Evolutionary conservation across 2,888 invertebrate species (phyloP).

Genomic region (Euplagia quadripunctaria): DNA sequence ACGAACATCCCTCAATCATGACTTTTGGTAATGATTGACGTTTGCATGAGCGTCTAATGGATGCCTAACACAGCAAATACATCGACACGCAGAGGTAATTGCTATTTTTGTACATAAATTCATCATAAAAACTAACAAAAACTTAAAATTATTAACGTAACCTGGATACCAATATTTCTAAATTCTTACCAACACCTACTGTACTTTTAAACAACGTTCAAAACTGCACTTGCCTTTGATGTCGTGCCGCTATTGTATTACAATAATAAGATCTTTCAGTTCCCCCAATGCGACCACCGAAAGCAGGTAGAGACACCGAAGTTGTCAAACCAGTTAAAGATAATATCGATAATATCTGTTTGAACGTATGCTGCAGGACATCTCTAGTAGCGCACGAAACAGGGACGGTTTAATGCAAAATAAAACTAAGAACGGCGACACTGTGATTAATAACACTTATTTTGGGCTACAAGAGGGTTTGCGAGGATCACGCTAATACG

Average conservation of each 20-base stretch:
- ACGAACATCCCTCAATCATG: too few relatives aligned
- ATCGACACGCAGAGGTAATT: not conserved
- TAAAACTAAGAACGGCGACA: constrained; percentile 51
- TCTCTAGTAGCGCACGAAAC: constrained; percentile 19
- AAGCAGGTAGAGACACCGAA: constrained; percentile 49
- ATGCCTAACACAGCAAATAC: not conserved
- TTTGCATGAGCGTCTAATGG: too few relatives aligned
- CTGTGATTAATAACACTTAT: constrained; percentile 69
- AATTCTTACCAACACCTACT: constrained; percentile 22
- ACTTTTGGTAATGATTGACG: too few relatives aligned
- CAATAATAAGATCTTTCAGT: constrained; percentile 31
- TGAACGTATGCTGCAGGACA: constrained; percentile 20
- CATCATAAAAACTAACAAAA: constrained; percentile 3
- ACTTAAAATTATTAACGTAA: constrained; percentile 11
- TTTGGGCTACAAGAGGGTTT: constrained; percentile 57
- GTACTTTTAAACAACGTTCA: constrained; percentile 21
- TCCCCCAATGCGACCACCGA: constrained; percentile 28
- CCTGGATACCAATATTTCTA: constrained; percentile 16
- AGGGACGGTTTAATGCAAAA: constrained; percentile 42
- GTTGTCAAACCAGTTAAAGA: constrained; percentile 35
- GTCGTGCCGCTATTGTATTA: constrained; percentile 27
- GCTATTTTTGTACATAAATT: constrained; percentile 3
- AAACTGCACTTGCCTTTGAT: constrained; percentile 34
- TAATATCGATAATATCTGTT: constrained; percentile 19
- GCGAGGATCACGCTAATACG: constrained; percentile 59